These are phyloP conservation scores for Scaptomyza flava DNA, from an alignment of 2,888 invertebrate species.

Conservation along the genomic window DNA sequence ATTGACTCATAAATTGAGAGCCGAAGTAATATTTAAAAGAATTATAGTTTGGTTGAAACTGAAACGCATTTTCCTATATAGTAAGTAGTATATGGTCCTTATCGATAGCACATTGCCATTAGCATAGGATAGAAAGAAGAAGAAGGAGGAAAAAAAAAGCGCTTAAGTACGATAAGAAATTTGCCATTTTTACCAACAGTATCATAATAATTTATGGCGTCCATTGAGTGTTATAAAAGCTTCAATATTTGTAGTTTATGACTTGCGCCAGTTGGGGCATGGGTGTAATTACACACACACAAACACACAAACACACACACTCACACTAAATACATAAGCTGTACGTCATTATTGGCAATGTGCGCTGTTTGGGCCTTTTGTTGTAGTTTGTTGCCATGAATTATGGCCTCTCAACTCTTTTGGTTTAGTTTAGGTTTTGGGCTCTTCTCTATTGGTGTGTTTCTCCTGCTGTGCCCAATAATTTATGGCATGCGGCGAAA, in stretches of 20 bases:
- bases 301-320: conserved; percentile 11
- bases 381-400: conserved; percentile 62
- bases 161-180: conserved; percentile 80
- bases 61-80: background rate
- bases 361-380: conserved; percentile 48
- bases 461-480: conserved; percentile 48
- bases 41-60: background rate
- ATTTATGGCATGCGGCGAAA: conserved; percentile 82
- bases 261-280: conserved; percentile 73
- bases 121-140: conserved; percentile 15
- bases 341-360: conserved; percentile 73
- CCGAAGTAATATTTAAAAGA: conserved; percentile 1
- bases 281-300: conserved; percentile 75
- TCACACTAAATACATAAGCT: conserved; percentile 41
- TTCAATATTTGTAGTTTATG: conserved; percentile 82
- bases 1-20: background rate
- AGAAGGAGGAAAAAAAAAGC: conserved; percentile 60
- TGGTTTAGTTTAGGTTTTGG: conserved; percentile 49
- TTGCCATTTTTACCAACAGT: conserved; percentile 80
- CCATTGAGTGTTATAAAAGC: conserved; percentile 81
- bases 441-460: conserved; percentile 21
- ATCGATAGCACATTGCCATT: conserved; percentile 33
- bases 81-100: conserved; percentile 22
- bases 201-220: conserved; percentile 82
- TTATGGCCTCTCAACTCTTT: conserved; percentile 66